Base-by-base conservation (phyloP, 2,888 invertebrate species). In the Drosophila peninsularis region DNA sequence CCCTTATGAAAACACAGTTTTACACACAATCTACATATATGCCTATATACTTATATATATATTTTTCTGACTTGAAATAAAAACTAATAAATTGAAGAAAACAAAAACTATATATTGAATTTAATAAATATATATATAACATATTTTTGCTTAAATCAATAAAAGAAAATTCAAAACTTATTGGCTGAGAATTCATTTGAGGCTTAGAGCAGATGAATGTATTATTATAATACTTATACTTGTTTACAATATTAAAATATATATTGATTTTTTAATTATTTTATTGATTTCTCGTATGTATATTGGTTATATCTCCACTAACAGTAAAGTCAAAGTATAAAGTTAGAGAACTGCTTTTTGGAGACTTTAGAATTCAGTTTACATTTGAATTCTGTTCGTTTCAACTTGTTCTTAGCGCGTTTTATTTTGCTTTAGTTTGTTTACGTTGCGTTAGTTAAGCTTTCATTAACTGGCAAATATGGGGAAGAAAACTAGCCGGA, bases 31-130 rank as follows among this genome's bases (percentile, higher is more conserved):
- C 72, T 57, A 73, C 55, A 64, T 49, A 69, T 52, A 66, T n/a
- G 60, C 39, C 41, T 54, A 70, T 41, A 54, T 54, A 70, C 61
- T 75, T 65, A 62, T 32, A 70, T 63, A 70, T 63, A 79, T 66
- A 65, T 71, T 87, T 87, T 82, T 82, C 88, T 72, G 84, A 82
- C 71, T 81, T 78, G 52, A 87, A 71, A 57, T 53, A 71, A 66
- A 71, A 83, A 63, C 61, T 68, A 86, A 71, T 69, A 66, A 68
- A 64, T 32, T 37, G 27, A 53, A 78, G n/a, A 45, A 45, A 60
- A 21, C 17, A 37, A 32, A 45, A 65, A 41, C 36, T 64, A 55
- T 79, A 63, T 63, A 65, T 63, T 77, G 54, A 54, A 62, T 80
- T 80, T 50, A 80, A 72, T 47, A 19, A 47, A 47, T 47, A 21